phyloP scores from a whole-genome alignment of 2,888 invertebrate species.

The Hydraecia micacea region DNA sequence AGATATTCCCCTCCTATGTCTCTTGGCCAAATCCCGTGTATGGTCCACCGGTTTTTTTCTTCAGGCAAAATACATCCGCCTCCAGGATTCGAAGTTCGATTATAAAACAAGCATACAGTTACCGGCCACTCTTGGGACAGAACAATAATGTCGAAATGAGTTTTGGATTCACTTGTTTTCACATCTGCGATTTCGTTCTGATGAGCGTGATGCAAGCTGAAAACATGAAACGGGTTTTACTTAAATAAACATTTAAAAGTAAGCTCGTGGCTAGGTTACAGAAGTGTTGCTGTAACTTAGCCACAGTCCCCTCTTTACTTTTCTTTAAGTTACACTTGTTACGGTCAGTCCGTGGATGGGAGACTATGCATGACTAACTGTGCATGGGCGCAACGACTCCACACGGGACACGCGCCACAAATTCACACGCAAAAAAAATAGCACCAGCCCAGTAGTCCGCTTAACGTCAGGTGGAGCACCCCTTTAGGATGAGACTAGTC shows the following conservation, averaged over 20 bases:
- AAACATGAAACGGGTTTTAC: background rate
- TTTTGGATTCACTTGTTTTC: background rate
- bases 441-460: no score
- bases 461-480: no score
- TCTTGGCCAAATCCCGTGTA: slow-evolving; percentile 23
- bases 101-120: slow-evolving; percentile 3
- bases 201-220: background rate
- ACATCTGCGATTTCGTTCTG: background rate
- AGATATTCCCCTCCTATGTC: background rate
- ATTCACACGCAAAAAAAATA: no score
- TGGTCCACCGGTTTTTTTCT: background rate
- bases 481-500: no score
- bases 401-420: no score
- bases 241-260: background rate
- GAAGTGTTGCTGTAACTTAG: no score
- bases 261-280: background rate
- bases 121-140: slow-evolving; percentile 13
- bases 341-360: background rate
- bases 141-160: background rate
- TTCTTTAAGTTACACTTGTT: no score
- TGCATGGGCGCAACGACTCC: no score
- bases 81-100: background rate
- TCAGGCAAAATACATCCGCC: background rate
- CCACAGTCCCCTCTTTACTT: no score
- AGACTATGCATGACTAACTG: no score